Conservation (phyloP, 2,797 vertebrate species). For the Cirrhinus mrigala region DNA sequence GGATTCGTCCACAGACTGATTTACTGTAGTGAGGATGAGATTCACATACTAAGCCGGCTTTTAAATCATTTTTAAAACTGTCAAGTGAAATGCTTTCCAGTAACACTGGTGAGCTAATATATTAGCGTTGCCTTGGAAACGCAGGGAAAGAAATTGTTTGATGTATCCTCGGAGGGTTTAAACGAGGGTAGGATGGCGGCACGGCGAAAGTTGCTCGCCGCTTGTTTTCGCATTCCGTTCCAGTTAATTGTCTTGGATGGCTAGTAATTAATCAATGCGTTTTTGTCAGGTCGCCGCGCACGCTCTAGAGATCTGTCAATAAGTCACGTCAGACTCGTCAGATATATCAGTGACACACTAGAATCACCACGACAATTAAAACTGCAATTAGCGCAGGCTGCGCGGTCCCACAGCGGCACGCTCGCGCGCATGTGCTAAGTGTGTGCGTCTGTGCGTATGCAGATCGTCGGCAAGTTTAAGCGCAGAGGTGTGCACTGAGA, state of each 20-base stretch:
- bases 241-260: slow-evolving; percentile 66
- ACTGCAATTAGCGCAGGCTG: slow-evolving; percentile 50
- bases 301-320: slow-evolving; percentile 58
- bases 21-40: slow-evolving; percentile 52
- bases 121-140: slow-evolving; percentile 80
- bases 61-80: slow-evolving; percentile 72
- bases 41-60: slow-evolving; percentile 59
- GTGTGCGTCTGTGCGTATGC: slow-evolving; percentile 42
- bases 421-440: neutral
- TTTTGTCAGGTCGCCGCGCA: slow-evolving; percentile 62
- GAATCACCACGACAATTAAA: slow-evolving; percentile 56
- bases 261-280: slow-evolving; percentile 66
- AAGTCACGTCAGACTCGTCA: slow-evolving; percentile 54
- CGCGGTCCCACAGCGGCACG: slow-evolving; percentile 18
- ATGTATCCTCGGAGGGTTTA: slow-evolving; percentile 70
- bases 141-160: slow-evolving; percentile 67
- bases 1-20: slow-evolving; percentile 51
- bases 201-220: slow-evolving; percentile 38
- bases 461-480: slow-evolving; percentile 45
- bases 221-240: slow-evolving; percentile 58
- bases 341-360: slow-evolving; percentile 53
- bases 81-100: slow-evolving; percentile 70
- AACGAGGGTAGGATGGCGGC: slow-evolving; percentile 49
- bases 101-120: slow-evolving; percentile 70
- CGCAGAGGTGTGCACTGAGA: slow-evolving; percentile 41